Evolutionary conservation across 92 coral and sea anemone species (phyloP).

Genomic region (Porites lobata): DNA sequence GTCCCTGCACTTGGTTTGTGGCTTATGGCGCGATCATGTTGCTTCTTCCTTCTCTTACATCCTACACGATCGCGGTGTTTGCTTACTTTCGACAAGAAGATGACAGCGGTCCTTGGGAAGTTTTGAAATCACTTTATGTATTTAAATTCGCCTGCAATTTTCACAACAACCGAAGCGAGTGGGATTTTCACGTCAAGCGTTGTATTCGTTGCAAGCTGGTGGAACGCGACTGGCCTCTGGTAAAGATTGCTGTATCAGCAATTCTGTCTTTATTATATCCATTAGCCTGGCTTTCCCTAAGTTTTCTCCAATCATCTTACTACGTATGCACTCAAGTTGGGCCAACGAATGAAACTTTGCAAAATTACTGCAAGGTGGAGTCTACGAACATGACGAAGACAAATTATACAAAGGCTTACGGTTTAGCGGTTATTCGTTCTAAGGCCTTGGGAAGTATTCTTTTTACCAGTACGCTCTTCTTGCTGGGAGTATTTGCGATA

Average conservation of each 20-base stretch:
- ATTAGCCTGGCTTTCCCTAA: constrained; percentile 28
- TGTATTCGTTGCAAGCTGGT: constrained; percentile 13
- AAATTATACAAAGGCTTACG: not conserved
- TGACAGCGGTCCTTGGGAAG: constrained; percentile 61
- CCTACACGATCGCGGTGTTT: constrained; percentile 43
- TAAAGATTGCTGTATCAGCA: constrained; percentile 29
- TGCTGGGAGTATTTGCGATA: constrained; percentile 22
- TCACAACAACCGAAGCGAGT: not conserved
- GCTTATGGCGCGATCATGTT: constrained; percentile 60
- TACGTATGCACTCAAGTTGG: constrained; percentile 32
- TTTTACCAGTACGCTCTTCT: constrained; percentile 12
- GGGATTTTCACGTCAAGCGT: constrained; percentile 20
- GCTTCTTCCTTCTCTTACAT: constrained; percentile 41
- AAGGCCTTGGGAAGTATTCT: constrained; percentile 26
- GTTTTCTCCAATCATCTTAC: constrained; percentile 38
- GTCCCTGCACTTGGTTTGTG: constrained; percentile 58
- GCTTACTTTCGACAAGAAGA: constrained; percentile 57
- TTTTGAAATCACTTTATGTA: constrained; percentile 25
- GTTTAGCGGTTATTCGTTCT: constrained; percentile 28
- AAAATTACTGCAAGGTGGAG: constrained; percentile 1
- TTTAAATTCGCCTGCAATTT: constrained; percentile 21
- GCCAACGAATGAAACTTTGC: not conserved
- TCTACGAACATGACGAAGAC: not conserved
- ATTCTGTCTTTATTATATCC: constrained; percentile 38
- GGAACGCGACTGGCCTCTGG: constrained; percentile 41